Conservation (phyloP, 2,797 vertebrate species). For the Phoeniculus purpureus region DNA sequence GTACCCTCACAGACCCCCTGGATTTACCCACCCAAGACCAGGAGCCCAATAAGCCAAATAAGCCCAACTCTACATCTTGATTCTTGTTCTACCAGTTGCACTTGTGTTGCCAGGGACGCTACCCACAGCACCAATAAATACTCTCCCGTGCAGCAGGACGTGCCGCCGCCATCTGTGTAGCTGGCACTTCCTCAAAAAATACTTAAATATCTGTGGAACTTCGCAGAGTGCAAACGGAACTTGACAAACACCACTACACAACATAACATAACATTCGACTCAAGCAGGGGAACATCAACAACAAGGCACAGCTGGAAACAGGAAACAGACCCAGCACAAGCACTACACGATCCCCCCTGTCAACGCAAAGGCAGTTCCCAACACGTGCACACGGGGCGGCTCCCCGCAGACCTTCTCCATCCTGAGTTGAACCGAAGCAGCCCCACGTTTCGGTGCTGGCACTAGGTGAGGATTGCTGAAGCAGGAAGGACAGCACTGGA, state of each 20-base stretch:
- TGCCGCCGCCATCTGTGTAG: slow-evolving; percentile 50
- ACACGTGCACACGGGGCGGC: rapidly evolving
- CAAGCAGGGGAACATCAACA: neutral
- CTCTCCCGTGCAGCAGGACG: neutral
- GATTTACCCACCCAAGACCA: rapidly evolving
- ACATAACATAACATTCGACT: neutral
- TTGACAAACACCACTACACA: neutral
- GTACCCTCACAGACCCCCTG: neutral
- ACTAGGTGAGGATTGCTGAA: neutral
- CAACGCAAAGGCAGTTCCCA: neutral
- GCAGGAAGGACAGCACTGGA: neutral
- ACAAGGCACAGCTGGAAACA: neutral
- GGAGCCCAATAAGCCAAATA: neutral
- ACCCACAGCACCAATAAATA: neutral
- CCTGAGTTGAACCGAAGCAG: neutral
- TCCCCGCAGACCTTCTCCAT: neutral
- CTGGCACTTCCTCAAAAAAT: slow-evolving; percentile 41
- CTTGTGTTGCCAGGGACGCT: neutral
- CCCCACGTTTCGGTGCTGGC: neutral
- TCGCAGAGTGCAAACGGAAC: neutral
- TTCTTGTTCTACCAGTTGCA: neutral
- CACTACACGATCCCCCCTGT: neutral
- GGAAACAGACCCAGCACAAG: neutral
- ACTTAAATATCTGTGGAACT: slow-evolving; percentile 34
- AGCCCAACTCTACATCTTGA: neutral